phyloP scores from a whole-genome alignment of 2,888 invertebrate genomes.

The Selenia dentaria region DNA sequence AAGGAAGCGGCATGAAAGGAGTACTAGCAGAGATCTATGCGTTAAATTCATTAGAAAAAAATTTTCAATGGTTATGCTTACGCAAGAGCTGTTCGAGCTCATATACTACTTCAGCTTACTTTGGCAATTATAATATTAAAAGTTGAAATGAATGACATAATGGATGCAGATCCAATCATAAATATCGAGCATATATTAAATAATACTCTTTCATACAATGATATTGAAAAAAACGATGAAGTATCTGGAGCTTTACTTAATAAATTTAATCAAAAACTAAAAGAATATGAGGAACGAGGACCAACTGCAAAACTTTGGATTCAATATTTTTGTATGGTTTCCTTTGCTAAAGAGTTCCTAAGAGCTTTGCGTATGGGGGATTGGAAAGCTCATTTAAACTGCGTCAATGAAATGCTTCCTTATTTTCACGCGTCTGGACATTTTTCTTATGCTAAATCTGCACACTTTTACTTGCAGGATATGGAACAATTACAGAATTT shows the following conservation, averaged over 20 bases:
- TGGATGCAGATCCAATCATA: background rate
- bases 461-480: constrained; percentile 38
- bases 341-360: background rate
- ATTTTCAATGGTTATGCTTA: constrained; percentile 48
- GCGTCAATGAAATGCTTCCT: constrained; percentile 1
- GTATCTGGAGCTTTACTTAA: background rate
- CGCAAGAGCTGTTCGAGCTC: constrained; percentile 46
- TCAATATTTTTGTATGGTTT: background rate
- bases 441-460: background rate
- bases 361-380: constrained; percentile 8
- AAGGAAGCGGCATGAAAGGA: constrained; percentile 45
- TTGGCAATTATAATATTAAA: background rate
- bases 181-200: background rate
- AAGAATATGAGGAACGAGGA: background rate
- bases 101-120: constrained; percentile 41
- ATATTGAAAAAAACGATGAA: background rate
- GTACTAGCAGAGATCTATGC: constrained; percentile 35
- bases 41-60: constrained; percentile 45
- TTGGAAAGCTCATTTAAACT: background rate
- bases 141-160: background rate
- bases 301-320: background rate
- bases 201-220: background rate
- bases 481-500: background rate
- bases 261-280: background rate
- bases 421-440: constrained; percentile 31